These are phyloP conservation scores for Diadumene lineata DNA, from an alignment of 92 coral and sea anemone genomes.

Conservation along the genomic window DNA sequence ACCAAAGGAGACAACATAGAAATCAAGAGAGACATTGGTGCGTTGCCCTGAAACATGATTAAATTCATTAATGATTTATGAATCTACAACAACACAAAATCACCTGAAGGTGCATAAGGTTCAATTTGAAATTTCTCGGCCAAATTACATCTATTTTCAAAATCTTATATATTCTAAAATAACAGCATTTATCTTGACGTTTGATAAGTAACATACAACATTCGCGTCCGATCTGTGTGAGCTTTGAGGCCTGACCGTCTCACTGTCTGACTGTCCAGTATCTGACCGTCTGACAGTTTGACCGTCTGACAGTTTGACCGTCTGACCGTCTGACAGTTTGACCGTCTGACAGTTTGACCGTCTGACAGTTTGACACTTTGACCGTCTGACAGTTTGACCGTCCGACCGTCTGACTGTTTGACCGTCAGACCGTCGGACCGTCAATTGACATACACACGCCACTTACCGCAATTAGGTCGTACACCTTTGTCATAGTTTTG, in stretches of 20 bases:
- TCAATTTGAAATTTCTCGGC: too few relatives aligned
- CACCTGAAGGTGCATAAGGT: too few relatives aligned
- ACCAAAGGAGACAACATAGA: slow-evolving; percentile 75
- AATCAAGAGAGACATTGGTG: slow-evolving; percentile 30
- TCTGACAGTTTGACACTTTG: background rate
- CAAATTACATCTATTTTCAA: too few relatives aligned
- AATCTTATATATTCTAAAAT: too few relatives aligned
- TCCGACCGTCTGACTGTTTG: background rate
- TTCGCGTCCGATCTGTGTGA: too few relatives aligned
- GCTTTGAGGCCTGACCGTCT: background rate
- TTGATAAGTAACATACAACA: too few relatives aligned
- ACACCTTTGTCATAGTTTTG: slow-evolving; percentile 27
- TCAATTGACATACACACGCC: too few relatives aligned
- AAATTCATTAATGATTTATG: too few relatives aligned
- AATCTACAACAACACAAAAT: too few relatives aligned
- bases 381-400: background rate
- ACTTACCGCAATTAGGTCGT: slow-evolving; percentile 37
- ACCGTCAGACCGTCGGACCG: too few relatives aligned
- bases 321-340: background rate
- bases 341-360: background rate
- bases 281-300: background rate
- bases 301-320: slow-evolving; percentile 4
- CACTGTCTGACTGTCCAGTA: background rate
- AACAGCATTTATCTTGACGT: too few relatives aligned
- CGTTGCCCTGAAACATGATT: background rate